A percentile compares a stretch with the other conserved stretches of the same genome.
Evolutionary conservation across 2,113 vertebrate genomes (phyloP).

Genomic region (Xyrauchen texanus): DNA sequence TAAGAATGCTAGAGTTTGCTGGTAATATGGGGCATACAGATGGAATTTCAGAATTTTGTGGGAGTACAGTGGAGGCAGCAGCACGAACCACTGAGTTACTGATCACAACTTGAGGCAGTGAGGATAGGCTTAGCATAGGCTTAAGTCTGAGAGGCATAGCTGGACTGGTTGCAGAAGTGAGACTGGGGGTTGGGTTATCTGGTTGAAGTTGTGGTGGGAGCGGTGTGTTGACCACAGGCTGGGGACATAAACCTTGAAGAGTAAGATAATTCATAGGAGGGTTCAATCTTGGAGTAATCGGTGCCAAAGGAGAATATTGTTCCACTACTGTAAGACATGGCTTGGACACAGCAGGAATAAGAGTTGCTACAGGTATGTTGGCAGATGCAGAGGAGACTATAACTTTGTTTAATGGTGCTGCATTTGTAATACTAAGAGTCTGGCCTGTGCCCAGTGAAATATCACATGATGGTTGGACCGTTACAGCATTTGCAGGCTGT

Average conservation of each 20-base stretch:
- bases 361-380: slow-evolving; percentile 68
- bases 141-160: slow-evolving; percentile 55
- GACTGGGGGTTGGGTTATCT: slow-evolving; percentile 52
- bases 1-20: slow-evolving; percentile 61
- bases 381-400: slow-evolving; percentile 72
- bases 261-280: slow-evolving; percentile 76
- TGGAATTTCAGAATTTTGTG: slow-evolving; percentile 18
- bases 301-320: slow-evolving; percentile 67
- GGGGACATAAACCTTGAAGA: slow-evolving; percentile 65
- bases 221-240: slow-evolving; percentile 65
- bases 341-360: slow-evolving; percentile 72
- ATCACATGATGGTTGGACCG: slow-evolving; percentile 83
- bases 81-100: slow-evolving; percentile 40
- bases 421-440: slow-evolving; percentile 75
- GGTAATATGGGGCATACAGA: slow-evolving; percentile 35
- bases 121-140: slow-evolving; percentile 72
- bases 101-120: slow-evolving; percentile 45
- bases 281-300: slow-evolving; percentile 61
- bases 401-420: slow-evolving; percentile 78
- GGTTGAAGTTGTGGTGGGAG: slow-evolving; percentile 64
- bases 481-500: slow-evolving; percentile 83
- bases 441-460: slow-evolving; percentile 75
- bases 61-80: slow-evolving; percentile 10
- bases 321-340: slow-evolving; percentile 75
- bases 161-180: slow-evolving; percentile 60